These are phyloP conservation scores for Micrasema longulum DNA, from an alignment of 1,140 invertebrate genomes.

Conservation along the genomic window DNA sequence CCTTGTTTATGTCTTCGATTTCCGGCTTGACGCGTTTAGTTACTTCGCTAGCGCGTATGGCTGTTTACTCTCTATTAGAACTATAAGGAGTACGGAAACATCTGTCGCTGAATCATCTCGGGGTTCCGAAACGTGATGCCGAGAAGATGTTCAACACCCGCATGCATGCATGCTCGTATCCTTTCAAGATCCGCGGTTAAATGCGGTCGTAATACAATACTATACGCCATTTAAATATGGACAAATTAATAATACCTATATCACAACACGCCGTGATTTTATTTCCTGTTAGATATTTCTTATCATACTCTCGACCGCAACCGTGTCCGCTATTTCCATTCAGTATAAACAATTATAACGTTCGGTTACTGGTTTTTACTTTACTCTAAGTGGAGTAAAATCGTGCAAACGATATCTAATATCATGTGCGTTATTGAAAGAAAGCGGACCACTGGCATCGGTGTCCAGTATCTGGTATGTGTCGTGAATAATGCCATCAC, in stretches of 20 bases:
- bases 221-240: neutral
- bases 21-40: neutral
- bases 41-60: neutral
- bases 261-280: neutral
- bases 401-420: slow-evolving; percentile 20
- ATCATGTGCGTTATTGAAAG: slow-evolving; percentile 6
- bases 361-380: neutral
- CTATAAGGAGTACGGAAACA: slow-evolving; percentile 28
- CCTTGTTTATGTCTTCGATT: neutral
- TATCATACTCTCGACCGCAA: neutral
- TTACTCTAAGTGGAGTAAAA: slow-evolving; percentile 15
- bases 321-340: neutral
- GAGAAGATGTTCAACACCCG: neutral
- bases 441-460: slow-evolving; percentile 6
- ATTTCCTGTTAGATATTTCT: neutral
- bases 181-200: neutral
- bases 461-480: neutral
- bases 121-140: neutral
- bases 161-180: neutral
- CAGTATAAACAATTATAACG: neutral
- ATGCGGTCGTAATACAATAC: neutral
- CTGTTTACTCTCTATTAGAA: neutral
- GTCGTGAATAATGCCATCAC: slow-evolving; percentile 18
- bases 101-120: slow-evolving; percentile 18
- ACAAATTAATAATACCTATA: neutral